Conservation (phyloP, 2,113 vertebrate genomes). For the Salvelinus sp. region DNA sequence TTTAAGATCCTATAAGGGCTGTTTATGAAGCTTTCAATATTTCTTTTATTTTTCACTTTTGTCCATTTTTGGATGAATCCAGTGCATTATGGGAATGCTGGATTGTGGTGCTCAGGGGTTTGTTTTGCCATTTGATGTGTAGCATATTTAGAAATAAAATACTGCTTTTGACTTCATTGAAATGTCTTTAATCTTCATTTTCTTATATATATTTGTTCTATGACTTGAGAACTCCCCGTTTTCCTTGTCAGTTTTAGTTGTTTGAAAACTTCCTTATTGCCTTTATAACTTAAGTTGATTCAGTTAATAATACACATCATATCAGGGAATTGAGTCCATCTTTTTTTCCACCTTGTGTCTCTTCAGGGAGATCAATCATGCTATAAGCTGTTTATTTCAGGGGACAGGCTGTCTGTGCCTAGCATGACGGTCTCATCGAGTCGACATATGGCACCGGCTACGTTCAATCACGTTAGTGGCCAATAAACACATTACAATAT, state of each 20-base stretch:
- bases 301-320: not conserved
- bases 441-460: not conserved
- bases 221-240: not conserved
- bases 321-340: too few species aligned
- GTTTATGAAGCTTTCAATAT: conserved; percentile 66
- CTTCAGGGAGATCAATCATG: not conserved
- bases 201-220: not conserved
- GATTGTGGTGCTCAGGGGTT: conserved; percentile 59
- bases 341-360: not conserved
- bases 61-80: conserved; percentile 69
- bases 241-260: not conserved
- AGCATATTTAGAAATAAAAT: conserved; percentile 72
- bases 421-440: not conserved
- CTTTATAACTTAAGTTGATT: too few species aligned
- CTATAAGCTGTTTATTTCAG: conserved; percentile 4
- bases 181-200: not conserved
- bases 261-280: not conserved
- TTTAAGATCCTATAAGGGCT: conserved; percentile 61
- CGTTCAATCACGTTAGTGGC: conserved; percentile 12
- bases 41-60: conserved; percentile 59
- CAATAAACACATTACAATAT: conserved; percentile 14
- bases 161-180: conserved; percentile 61
- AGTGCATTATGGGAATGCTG: conserved; percentile 65
- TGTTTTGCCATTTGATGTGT: conserved; percentile 71
- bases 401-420: too few species aligned